Conservation (phyloP, 2,888 invertebrate species). For the Melanophora roralis region DNA sequence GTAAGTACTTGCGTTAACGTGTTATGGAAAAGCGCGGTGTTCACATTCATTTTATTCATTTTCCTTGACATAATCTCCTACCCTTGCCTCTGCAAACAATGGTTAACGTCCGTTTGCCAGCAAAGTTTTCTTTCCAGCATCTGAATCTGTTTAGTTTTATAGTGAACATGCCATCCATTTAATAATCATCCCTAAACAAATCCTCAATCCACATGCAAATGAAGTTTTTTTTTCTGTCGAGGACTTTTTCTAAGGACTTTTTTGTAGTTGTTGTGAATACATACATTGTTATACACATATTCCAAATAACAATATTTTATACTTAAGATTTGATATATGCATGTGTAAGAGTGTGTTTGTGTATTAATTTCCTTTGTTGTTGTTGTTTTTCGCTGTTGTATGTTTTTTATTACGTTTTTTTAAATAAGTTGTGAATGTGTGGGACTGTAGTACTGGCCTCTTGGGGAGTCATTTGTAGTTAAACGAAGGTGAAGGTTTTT, state of each 20-base stretch:
- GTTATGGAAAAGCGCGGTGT: slow-evolving; percentile 48
- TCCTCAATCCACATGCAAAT: slow-evolving; percentile 62
- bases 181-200: slow-evolving; percentile 74
- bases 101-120: slow-evolving; percentile 12
- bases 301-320: slow-evolving; percentile 51
- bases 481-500: slow-evolving; percentile 72
- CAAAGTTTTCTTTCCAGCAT: slow-evolving; percentile 9
- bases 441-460: slow-evolving; percentile 63
- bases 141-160: slow-evolving; percentile 66
- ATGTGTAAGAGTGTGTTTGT: no score
- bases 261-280: slow-evolving; percentile 1
- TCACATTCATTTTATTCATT: slow-evolving; percentile 8
- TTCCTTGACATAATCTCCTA: slow-evolving; percentile 30
- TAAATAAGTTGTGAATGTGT: slow-evolving; percentile 3
- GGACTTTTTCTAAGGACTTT: slow-evolving; percentile 31
- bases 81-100: slow-evolving; percentile 17
- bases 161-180: slow-evolving; percentile 76
- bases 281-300: slow-evolving; percentile 29
- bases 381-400: slow-evolving; percentile 30
- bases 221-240: slow-evolving; percentile 29
- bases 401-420: neutral
- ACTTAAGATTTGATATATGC: slow-evolving; percentile 42
- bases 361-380: neutral
- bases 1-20: neutral
- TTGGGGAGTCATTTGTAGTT: slow-evolving; percentile 74